Evolutionary conservation across 2,113 vertebrate species (phyloP).

Genomic region (Chaetops frenatus): DNA sequence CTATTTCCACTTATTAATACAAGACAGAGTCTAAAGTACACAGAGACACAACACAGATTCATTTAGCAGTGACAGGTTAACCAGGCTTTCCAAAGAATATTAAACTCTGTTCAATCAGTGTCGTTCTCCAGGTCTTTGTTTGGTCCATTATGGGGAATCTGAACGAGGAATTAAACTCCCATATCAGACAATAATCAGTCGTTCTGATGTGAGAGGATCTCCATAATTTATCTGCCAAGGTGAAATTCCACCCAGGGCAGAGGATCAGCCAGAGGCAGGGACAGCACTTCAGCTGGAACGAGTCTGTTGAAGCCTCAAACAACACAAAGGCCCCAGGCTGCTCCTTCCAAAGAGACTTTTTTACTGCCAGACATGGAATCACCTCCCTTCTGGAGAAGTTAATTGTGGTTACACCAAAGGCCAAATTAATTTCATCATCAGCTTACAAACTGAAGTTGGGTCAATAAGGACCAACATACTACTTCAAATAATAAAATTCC

Average conservation of each 20-base stretch:
- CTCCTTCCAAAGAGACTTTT: background rate
- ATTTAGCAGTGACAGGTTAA: background rate
- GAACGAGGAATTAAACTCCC: background rate
- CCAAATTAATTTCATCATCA: slow-evolving; percentile 62
- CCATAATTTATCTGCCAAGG: slow-evolving; percentile 28
- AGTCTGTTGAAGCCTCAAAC: background rate
- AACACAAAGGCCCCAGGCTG: background rate
- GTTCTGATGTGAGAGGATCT: background rate
- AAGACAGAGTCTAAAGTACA: background rate
- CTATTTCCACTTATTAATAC: slow-evolving; percentile 5
- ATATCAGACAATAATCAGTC: background rate
- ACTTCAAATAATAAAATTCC: slow-evolving; percentile 35
- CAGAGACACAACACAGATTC: background rate
- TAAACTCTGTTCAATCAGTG: background rate
- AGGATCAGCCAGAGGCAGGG: background rate
- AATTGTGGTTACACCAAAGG: slow-evolving; percentile 63
- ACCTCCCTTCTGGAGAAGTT: slow-evolving; percentile 39
- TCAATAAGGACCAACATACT: slow-evolving; percentile 18
- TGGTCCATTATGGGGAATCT: background rate
- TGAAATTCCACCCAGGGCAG: background rate
- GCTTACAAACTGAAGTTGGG: slow-evolving; percentile 62
- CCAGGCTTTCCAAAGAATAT: background rate
- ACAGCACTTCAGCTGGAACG: background rate
- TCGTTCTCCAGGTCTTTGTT: background rate
- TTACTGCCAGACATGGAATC: background rate